Evolutionary conservation across 2,113 vertebrate genomes (phyloP).

Genomic region (Clinocottus analis): DNA sequence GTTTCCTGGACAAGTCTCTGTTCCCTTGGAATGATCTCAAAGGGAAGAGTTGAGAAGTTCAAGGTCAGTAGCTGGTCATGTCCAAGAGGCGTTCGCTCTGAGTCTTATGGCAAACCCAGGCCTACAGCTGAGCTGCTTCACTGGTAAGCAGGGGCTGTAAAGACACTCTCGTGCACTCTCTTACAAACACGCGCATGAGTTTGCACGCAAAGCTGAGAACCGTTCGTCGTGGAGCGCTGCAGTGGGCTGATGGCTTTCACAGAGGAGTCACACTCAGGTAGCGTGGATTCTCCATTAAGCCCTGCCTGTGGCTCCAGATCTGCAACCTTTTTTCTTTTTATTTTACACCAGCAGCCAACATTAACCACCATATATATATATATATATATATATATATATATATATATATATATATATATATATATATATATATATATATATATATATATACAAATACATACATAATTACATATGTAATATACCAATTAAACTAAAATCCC

Average conservation of each 20-base stretch:
- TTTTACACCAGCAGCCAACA: constrained; percentile 12
- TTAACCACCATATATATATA: not conserved
- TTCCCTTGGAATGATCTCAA: constrained; percentile 26
- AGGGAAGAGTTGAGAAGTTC: constrained; percentile 82
- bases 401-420: too few species aligned
- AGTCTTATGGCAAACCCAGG: constrained; percentile 83
- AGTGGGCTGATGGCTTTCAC: constrained; percentile 89
- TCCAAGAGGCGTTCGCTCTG: constrained; percentile 82
- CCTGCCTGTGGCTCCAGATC: constrained; percentile 39
- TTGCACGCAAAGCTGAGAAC: constrained; percentile 74
- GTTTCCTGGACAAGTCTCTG: not conserved
- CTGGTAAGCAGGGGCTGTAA: constrained; percentile 76
- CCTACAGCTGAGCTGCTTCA: constrained; percentile 54
- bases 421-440: too few species aligned
- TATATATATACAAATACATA: too few species aligned
- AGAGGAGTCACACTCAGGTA: constrained; percentile 76
- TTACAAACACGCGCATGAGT: constrained; percentile 6
- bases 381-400: too few species aligned
- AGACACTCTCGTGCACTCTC: constrained; percentile 44
- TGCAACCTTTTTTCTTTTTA: constrained; percentile 12
- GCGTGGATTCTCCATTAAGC: constrained; percentile 72
- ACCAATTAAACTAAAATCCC: not conserved
- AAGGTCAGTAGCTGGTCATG: constrained; percentile 78
- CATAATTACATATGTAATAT: too few species aligned
- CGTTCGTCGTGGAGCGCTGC: constrained; percentile 70